Conservation (phyloP, 2,888 invertebrate genomes). For the Hanleya hanleyi region DNA sequence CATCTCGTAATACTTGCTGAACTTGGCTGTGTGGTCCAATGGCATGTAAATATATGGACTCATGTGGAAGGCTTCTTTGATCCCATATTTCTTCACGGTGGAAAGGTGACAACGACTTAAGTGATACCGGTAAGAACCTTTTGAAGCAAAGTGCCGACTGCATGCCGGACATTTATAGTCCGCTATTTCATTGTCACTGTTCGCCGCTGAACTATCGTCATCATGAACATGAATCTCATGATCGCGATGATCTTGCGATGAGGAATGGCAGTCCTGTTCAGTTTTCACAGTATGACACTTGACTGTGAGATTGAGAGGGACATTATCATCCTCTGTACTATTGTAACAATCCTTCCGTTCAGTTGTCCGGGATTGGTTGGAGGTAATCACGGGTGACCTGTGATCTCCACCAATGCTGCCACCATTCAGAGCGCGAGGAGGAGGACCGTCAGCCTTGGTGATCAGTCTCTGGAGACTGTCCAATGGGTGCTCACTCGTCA, state of each 20-base stretch:
- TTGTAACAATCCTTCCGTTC: constrained; percentile 34
- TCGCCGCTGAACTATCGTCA: constrained; percentile 42
- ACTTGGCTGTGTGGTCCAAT: constrained; percentile 80
- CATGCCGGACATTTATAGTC: constrained; percentile 68
- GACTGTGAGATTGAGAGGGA: background rate
- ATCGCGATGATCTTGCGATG: constrained; percentile 24
- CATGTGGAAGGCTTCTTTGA: constrained; percentile 68
- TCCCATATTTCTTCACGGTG: constrained; percentile 65
- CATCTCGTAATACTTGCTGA: constrained; percentile 98
- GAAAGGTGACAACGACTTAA: constrained; percentile 77
- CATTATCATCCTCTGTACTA: constrained; percentile 38
- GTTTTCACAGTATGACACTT: background rate
- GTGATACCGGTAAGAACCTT: constrained; percentile 97
- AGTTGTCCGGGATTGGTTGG: constrained; percentile 55
- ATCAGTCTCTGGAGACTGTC: constrained; percentile 96
- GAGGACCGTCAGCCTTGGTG: constrained; percentile 88
- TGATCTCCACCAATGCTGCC: constrained; percentile 17
- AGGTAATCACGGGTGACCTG: constrained; percentile 22
- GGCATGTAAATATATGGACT: constrained; percentile 71
- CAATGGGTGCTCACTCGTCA: constrained; percentile 84
- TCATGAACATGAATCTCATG: constrained; percentile 46
- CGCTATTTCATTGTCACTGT: constrained; percentile 50
- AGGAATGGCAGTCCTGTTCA: background rate
- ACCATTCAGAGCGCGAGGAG: constrained; percentile 9
- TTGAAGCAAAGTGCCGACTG: constrained; percentile 88